phyloP scores from a whole-genome alignment of 2,888 invertebrate genomes.

The Cylindroiulus punctatus region DNA sequence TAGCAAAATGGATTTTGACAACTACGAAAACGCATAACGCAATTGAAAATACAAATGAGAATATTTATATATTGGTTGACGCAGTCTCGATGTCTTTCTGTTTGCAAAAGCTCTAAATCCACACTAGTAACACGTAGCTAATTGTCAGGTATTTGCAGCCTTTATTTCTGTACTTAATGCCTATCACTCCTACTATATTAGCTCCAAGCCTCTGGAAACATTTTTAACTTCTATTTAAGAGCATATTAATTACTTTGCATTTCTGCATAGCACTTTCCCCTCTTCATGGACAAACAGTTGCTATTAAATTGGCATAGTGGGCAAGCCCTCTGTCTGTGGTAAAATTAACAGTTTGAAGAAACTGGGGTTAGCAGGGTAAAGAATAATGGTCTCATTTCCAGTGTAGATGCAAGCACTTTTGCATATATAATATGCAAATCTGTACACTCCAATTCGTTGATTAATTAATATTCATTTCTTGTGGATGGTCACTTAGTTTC shows the following conservation, averaged over 20 bases:
- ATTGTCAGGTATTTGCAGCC: constrained; percentile 35
- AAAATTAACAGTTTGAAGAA: not conserved
- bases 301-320: not conserved
- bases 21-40: not conserved
- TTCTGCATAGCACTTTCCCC: not conserved
- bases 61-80: constrained; percentile 51
- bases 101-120: constrained; percentile 42
- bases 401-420: not conserved
- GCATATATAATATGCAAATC: not conserved
- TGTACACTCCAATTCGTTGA: constrained; percentile 1
- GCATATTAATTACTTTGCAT: not conserved
- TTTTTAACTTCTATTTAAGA: not conserved
- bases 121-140: constrained; percentile 13
- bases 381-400: not conserved
- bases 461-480: not conserved
- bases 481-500: not conserved
- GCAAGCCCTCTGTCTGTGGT: not conserved
- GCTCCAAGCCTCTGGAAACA: not conserved
- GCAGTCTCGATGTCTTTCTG: constrained; percentile 30
- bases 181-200: not conserved
- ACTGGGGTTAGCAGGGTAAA: not conserved
- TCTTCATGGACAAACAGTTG: not conserved
- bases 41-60: not conserved
- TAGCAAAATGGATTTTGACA: constrained; percentile 39
- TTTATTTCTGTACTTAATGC: constrained; percentile 40